Evolutionary conservation across 2,888 invertebrate genomes (phyloP).

Genomic region (Petrolisthes manimaculis): DNA sequence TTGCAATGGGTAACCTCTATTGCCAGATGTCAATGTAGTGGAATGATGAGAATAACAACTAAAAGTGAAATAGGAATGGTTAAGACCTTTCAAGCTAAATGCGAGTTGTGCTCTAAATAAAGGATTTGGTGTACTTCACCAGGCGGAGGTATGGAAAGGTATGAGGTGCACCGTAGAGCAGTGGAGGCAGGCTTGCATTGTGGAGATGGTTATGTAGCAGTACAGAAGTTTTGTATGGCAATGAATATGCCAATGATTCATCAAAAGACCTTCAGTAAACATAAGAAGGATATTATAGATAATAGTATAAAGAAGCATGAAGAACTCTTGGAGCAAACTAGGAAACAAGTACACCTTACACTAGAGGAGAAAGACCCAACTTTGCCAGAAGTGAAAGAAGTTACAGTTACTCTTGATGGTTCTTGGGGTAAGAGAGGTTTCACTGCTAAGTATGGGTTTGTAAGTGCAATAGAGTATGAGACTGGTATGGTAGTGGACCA

Average conservation of each 20-base stretch:
- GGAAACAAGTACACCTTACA: conserved; percentile 13
- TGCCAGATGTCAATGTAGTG: conserved; percentile 16
- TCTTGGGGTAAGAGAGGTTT: conserved; percentile 22
- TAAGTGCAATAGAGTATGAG: not conserved
- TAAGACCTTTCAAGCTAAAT: conserved; percentile 12
- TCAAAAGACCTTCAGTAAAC: conserved; percentile 43
- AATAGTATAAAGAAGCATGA: conserved; percentile 23
- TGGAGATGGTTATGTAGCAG: conserved; percentile 19
- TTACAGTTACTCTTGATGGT: conserved; percentile 7
- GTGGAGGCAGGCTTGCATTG: conserved; percentile 29
- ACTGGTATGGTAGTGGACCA: conserved; percentile 17
- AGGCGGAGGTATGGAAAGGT: conserved; percentile 2
- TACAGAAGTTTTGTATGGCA: conserved; percentile 30
- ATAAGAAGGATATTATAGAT: conserved; percentile 10
- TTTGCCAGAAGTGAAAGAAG: conserved; percentile 21
- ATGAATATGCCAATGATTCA: conserved; percentile 32
- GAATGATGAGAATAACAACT: not conserved
- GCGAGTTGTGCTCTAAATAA: not conserved
- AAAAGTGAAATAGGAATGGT: conserved; percentile 9
- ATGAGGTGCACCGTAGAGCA: conserved; percentile 9
- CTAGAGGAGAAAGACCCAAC: conserved; percentile 1
- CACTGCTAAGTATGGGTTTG: conserved; percentile 29
- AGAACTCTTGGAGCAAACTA: conserved; percentile 27
- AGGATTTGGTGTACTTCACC: not conserved
- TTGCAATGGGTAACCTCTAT: conserved; percentile 22